Evolutionary conservation across 1,140 invertebrate species (phyloP).

Genomic region (Listronotus oregonensis): DNA sequence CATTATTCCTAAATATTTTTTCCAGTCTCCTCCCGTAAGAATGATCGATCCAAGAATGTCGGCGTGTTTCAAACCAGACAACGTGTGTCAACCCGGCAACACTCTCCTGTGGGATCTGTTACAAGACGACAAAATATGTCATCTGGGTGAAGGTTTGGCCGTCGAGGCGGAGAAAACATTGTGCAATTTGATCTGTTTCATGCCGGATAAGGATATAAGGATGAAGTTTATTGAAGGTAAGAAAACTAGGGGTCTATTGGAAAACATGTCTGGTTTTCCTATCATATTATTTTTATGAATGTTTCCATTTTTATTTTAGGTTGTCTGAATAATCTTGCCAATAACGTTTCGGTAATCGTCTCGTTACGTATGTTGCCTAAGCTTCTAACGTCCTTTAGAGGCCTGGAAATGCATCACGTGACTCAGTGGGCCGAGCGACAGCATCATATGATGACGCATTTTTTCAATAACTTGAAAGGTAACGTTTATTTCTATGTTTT

Average conservation of each 20-base stretch:
- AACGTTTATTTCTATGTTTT: not conserved
- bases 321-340: conserved; percentile 87
- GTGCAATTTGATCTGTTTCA: conserved; percentile 86
- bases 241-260: too few species aligned
- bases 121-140: conserved; percentile 86
- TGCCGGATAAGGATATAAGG: conserved; percentile 82
- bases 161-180: conserved; percentile 90
- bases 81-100: conserved; percentile 85
- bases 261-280: too few species aligned
- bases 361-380: conserved; percentile 87
- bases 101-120: conserved; percentile 92
- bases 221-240: conserved; percentile 92
- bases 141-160: conserved; percentile 85
- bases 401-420: conserved; percentile 79
- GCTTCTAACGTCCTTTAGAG: conserved; percentile 86
- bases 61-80: conserved; percentile 71
- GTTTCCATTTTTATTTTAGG: conserved; percentile 79
- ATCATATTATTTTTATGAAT: conserved; percentile 4
- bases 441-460: conserved; percentile 88
- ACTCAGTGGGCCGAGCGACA: conserved; percentile 89
- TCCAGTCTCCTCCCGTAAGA: conserved; percentile 44
- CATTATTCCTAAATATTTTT: too few species aligned
- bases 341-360: conserved; percentile 86
- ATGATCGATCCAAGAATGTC: conserved; percentile 52
- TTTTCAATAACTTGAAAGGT: conserved; percentile 80